Base-by-base conservation (phyloP, 2,797 vertebrate species). In the Acipenser ruthenus region DNA sequence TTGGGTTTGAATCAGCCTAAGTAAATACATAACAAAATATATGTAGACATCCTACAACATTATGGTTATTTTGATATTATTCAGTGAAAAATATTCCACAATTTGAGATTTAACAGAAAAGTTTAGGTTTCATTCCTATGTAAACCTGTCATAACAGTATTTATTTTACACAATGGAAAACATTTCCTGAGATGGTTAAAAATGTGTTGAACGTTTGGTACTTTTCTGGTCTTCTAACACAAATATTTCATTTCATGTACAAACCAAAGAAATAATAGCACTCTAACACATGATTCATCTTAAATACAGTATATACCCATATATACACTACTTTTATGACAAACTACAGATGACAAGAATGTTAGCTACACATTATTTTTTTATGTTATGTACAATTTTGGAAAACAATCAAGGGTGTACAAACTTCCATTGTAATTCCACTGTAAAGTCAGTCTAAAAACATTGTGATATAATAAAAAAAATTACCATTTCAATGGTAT, bases 81-180 rank as follows among this genome's bases (percentile, higher is more conserved):
- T 37, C 37, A 37, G 37, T 37, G 37, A 37, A 37, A 37, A 37
- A 37, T 37, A 5, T 37, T 37, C 37, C 37, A 37, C 3, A 37
- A 37, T 4, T 37, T 0, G 37, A 37, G 37, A 37, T 37, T 37
- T 37, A 37, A 37, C 37, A 37, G 37, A 37, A 37, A 37, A 4
- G 37, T 37, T 37, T 37, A 6, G 37, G 62, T 60, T 15, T 53
- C 50, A 60, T 66, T 13, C 58, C 10, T 58, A 64, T 51, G 9
- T 12, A 2, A 12, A 37, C 10, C 53, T 48, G n/a, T 15, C 50
- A 18, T 18, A 48, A 50, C 37, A 10, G 10, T 60, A 52, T 63
- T 67, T 64, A 67, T 67, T 64, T 67, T 67, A 58, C 60, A 67
- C 65, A 70, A 53, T 52, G 60, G 60, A 60, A 70, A 67, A 66